Evolutionary conservation across 2,797 vertebrate genomes (phyloP).

Genomic region (Chaunax sp.): DNA sequence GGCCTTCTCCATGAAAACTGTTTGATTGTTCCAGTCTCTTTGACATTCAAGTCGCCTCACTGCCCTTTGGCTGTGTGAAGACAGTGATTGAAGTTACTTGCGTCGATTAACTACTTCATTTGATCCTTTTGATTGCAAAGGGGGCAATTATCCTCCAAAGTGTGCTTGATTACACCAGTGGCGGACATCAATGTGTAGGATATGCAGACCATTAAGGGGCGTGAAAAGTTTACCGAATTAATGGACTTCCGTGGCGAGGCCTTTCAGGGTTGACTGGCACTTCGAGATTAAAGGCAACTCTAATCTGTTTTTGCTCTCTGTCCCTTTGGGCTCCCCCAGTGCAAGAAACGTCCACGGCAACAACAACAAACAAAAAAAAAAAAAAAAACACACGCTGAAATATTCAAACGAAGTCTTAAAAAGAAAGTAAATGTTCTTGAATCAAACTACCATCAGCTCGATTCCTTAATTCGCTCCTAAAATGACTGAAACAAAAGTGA

Average conservation of each 20-base stretch:
- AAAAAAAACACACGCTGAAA: too few species aligned
- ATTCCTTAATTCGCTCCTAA: background rate
- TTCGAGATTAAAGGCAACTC: slow-evolving; percentile 80
- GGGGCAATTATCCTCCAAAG: slow-evolving; percentile 79
- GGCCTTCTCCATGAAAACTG: slow-evolving; percentile 12
- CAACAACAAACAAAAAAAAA: background rate
- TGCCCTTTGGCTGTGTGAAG: slow-evolving; percentile 65
- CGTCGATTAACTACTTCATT: slow-evolving; percentile 82
- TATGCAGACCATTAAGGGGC: slow-evolving; percentile 79
- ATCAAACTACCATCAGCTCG: too few species aligned
- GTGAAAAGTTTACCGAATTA: slow-evolving; percentile 85
- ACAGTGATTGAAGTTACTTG: slow-evolving; percentile 77
- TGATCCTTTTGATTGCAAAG: slow-evolving; percentile 80
- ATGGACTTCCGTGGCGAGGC: slow-evolving; percentile 81
- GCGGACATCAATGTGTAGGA: slow-evolving; percentile 81
- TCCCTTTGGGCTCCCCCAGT: slow-evolving; percentile 43
- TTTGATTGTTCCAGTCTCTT: slow-evolving; percentile 59
- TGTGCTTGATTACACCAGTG: slow-evolving; percentile 79
- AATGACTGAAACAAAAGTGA: too few species aligned
- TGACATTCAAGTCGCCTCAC: slow-evolving; percentile 69
- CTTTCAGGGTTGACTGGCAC: slow-evolving; percentile 82
- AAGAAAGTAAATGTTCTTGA: background rate
- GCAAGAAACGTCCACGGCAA: background rate
- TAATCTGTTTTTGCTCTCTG: slow-evolving; percentile 62
- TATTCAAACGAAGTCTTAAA: background rate